Evolutionary conservation across 2,888 invertebrate species (phyloP), one percentile per base, ranked within the genome.

Genomic region (Micropterix aruncella): DNA sequence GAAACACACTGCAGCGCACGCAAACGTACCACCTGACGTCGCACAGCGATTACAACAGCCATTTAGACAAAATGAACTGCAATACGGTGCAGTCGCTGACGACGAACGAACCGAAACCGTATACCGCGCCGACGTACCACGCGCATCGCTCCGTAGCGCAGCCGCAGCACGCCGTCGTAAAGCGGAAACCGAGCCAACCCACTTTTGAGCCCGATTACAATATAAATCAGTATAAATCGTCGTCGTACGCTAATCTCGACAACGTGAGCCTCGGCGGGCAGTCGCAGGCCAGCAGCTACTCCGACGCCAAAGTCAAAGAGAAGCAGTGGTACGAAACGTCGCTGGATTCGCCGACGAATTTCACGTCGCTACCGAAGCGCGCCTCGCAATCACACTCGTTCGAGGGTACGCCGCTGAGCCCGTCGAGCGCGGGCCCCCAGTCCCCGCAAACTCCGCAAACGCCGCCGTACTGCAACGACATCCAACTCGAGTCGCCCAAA

Each of bases 401-500:
- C 16, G 59, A 66, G 42, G 66, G 63, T 69, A 62, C 66, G 44
- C 60, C 68, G 3, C 56, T 67, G 1, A 69, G 70, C 55, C 68
- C n/a, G 64, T 65, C 54, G 65, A 43, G 19, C 42, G 2, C 44
- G 50, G 62, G 67, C 52, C 63, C 67, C 3, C 61, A 62, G 51
- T 15, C 45, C 51, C 16, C 47, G 16, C 46, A 51, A 7, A 40
- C 48, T 16, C 51, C 51, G 42, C 47, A 50, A 2, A 48, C 50
- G 18, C 41, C 18, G 18, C 45, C 7, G 7, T 16, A 14, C 57
- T 16, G 59, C 18, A 42, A 5, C 57, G 56, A 75, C 52, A 63
- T 80, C 42, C 76, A 79, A 16, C 68, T 81, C 48, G 87, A 86
- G 54, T 84, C 87, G 3, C 85, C 88, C 0, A 83, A 83, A 58